Percentiles rank a stretch among this genome's conserved stretches.
Evolutionary conservation across 2,113 vertebrate genomes (phyloP).

Genomic region (Tragelaphus strepsiceros): DNA sequence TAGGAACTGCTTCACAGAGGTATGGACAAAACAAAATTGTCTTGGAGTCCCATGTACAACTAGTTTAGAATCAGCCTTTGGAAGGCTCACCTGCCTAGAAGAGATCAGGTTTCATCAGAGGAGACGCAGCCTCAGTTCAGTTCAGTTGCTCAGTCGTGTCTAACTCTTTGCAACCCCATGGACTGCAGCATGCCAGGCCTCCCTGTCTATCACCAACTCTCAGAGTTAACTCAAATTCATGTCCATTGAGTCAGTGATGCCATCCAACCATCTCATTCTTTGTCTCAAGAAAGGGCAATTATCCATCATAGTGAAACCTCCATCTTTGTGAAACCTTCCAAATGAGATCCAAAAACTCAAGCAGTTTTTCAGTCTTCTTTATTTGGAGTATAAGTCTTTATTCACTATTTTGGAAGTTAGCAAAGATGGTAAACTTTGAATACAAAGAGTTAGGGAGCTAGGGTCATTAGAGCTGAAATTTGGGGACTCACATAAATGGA

Average conservation of each 20-base stretch:
- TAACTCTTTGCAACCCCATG: background rate
- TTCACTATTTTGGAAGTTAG: background rate
- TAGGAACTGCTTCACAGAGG: background rate
- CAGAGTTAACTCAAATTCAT: background rate
- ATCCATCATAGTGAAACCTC: background rate
- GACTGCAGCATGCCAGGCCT: fast-evolving
- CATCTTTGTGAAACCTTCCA: background rate
- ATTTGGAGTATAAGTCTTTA: background rate
- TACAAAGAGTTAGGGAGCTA: background rate
- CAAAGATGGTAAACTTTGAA: background rate
- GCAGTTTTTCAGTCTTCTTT: background rate
- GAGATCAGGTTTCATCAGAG: background rate
- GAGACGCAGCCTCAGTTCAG: background rate
- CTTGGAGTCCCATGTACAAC: no score
- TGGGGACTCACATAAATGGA: background rate
- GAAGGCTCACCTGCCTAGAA: background rate
- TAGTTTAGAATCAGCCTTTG: background rate
- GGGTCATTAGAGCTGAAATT: background rate
- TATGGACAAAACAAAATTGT: background rate
- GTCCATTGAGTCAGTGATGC: background rate
- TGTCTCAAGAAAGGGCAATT: background rate
- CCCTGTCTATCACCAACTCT: background rate
- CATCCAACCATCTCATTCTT: background rate
- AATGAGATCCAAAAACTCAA: background rate
- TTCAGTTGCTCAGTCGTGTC: background rate